Percentiles rank a stretch among this genome's conserved stretches.
These are phyloP conservation scores for Bucco capensis DNA, from an alignment of 2,113 vertebrate genomes.

Conservation along the genomic window DNA sequence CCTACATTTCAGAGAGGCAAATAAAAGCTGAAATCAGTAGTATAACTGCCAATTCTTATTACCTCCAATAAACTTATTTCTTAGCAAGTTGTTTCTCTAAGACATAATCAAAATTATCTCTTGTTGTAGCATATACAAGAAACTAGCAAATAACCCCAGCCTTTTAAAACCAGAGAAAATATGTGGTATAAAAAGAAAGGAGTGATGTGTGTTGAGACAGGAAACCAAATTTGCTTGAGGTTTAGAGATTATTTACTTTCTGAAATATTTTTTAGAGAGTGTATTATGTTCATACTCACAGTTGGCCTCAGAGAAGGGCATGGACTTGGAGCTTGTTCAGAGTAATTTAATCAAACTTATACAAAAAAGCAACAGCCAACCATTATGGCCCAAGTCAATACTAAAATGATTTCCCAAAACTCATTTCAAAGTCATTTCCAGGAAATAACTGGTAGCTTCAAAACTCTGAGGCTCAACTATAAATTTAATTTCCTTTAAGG, in stretches of 20 bases:
- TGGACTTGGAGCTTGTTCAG: constrained; percentile 37
- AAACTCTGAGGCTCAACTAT: constrained; percentile 8
- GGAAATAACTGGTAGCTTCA: constrained; percentile 38
- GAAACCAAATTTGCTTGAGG: not conserved
- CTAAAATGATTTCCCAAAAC: constrained; percentile 66
- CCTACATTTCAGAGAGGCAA: not conserved
- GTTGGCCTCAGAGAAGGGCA: constrained; percentile 45
- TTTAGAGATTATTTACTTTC: constrained; percentile 38
- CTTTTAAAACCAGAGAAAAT: not conserved
- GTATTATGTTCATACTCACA: constrained; percentile 23
- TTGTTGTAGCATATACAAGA: not conserved
- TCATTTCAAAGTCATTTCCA: constrained; percentile 61
- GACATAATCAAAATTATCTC: not conserved
- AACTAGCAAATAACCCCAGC: not conserved
- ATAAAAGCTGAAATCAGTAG: not conserved
- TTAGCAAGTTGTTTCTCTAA: not conserved
- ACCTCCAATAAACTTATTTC: not conserved
- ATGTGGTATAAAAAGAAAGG: not conserved
- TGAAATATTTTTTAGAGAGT: constrained; percentile 35
- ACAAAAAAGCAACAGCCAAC: constrained; percentile 43
- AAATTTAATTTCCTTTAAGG: constrained; percentile 54
- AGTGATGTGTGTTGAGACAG: not conserved
- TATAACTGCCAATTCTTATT: not conserved
- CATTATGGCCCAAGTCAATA: constrained; percentile 54
- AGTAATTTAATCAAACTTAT: constrained; percentile 59